These are phyloP conservation scores for Isoperla grammatica DNA, from an alignment of 2,888 invertebrate species.

Conservation along the genomic window DNA sequence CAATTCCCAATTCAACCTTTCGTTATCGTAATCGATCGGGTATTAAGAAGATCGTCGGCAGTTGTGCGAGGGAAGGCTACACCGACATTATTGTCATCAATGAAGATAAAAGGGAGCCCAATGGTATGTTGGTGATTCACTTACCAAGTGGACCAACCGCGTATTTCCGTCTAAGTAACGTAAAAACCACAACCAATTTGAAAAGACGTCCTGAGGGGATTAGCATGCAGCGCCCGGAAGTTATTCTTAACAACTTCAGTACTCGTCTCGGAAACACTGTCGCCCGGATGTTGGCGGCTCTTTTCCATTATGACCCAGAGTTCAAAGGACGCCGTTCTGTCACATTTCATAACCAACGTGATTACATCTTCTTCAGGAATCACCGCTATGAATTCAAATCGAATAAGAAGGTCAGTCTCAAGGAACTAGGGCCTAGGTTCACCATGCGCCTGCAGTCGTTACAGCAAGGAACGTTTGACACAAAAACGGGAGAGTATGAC, in stretches of 20 bases:
- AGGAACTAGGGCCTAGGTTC: conserved; percentile 96
- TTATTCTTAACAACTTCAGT: conserved; percentile 92
- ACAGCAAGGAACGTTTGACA: conserved; percentile 96
- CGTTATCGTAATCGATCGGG: conserved; percentile 83
- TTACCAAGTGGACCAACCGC: conserved; percentile 96
- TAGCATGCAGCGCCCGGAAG: conserved; percentile 86
- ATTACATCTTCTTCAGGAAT: conserved; percentile 97
- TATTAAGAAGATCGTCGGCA: conserved; percentile 87
- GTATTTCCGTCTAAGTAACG: conserved; percentile 89
- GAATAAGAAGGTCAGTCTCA: conserved; percentile 58
- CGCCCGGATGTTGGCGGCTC: conserved; percentile 85
- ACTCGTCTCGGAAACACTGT: conserved; percentile 88
- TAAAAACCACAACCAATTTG: conserved; percentile 82
- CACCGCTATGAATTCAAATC: conserved; percentile 85
- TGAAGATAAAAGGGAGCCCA: conserved; percentile 86
- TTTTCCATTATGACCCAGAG: conserved; percentile 95
- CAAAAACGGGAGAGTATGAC: conserved; percentile 93
- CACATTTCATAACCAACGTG: conserved; percentile 98
- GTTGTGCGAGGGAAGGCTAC: conserved; percentile 70
- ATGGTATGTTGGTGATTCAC: conserved; percentile 88
- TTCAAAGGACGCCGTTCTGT: conserved; percentile 89
- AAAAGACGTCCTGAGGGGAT: conserved; percentile 69
- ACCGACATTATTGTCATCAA: conserved; percentile 92
- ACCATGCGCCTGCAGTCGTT: conserved; percentile 87
- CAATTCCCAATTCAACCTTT: conserved; percentile 88